phyloP scores from a whole-genome alignment of 1,140 invertebrate species.

The Chironomus striatipennis region DNA sequence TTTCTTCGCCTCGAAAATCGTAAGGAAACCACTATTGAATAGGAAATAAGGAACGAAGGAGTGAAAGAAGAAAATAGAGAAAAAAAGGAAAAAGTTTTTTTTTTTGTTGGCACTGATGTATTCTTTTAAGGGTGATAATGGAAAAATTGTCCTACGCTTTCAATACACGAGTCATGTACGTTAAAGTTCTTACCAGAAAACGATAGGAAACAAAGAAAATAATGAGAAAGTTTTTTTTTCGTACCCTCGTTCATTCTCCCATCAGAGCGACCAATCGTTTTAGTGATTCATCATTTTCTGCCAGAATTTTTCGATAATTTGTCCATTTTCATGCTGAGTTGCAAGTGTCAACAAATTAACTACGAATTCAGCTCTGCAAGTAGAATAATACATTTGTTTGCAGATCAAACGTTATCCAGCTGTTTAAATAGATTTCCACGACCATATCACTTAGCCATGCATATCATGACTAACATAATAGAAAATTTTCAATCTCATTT shows the following conservation, averaged over 20 bases:
- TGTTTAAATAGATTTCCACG: too few relatives aligned
- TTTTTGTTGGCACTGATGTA: too few relatives aligned
- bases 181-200: background rate
- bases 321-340: too few relatives aligned
- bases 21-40: constrained; percentile 47
- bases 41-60: background rate
- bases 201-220: background rate
- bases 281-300: constrained; percentile 32
- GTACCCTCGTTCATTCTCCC: constrained; percentile 37
- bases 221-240: background rate
- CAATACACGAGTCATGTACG: background rate
- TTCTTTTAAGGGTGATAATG: background rate
- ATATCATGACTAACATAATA: too few relatives aligned
- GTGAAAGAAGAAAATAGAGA: background rate
- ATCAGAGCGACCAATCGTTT: constrained; percentile 36
- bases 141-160: background rate
- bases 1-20: constrained; percentile 52
- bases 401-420: too few relatives aligned
- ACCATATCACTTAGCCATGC: too few relatives aligned
- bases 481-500: too few relatives aligned
- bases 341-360: too few relatives aligned
- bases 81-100: background rate
- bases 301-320: constrained; percentile 21
- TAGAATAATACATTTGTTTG: too few relatives aligned
- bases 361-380: too few relatives aligned